Evolutionary conservation across 2,888 invertebrate species (phyloP), one percentile per base, ranked within the genome.

Genomic region (Thera obeliscata): DNA sequence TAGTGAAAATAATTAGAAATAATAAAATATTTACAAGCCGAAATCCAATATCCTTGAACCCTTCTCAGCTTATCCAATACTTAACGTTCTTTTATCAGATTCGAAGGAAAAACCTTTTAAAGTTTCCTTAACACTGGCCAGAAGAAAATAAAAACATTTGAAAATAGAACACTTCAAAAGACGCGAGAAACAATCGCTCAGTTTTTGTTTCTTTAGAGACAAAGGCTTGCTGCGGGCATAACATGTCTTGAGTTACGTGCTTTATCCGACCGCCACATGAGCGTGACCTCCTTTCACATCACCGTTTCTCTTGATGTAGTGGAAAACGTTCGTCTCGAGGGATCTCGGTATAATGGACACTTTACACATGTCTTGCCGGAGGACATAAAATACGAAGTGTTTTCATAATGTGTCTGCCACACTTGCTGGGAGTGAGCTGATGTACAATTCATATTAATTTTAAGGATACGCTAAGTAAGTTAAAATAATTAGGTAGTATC

Each of bases 181-280:
- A 74, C 80, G 78, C 76, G 81, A 74, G 78, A 81, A 86, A 89
- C 87, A 89, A 90, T 90, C 88, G 82, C 86, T 90, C 86, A 87
- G 81, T 85, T 88, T 64, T 87, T 82, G 81, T 86, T 86, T 78
- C 82, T 81, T 83, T 61, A 74, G 78, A 81, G 79, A 90, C 89
- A 89, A 90, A 89, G 84, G 86, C 81, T 80, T 80, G 79, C 89
- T 87, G 83, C 83, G 81, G 88, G 89, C 87, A 67, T 67, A 71
- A 84, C 82, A 81, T 79, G 82, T 84, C 85, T 87, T 84, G 82
- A 81, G 82, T 82, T 80, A 82, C 83, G 81, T 74, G 81, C 79
- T 85, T 83, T 84, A 83, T 83, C 73, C 72, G 56, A 64, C 65
- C 64, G 73, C 91, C 88, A 86, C 70, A 66, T 67, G 82, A 74